Conservation (phyloP, 2,888 invertebrate species). For the Phyllotreta cruciferae region DNA sequence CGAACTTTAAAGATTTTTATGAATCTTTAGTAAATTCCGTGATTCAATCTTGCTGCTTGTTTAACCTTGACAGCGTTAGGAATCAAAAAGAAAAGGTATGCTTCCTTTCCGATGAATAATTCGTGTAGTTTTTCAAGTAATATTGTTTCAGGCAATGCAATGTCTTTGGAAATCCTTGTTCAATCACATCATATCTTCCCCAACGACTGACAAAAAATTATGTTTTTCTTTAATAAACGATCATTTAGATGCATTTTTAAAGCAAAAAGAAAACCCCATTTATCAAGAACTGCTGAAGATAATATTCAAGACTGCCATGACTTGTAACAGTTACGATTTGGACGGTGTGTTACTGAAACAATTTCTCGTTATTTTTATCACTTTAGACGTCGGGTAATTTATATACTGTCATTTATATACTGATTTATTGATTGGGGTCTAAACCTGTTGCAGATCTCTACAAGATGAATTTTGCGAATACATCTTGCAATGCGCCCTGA, state of each 20-base stretch:
- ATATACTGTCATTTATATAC: not conserved
- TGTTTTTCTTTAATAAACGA: slow-evolving; percentile 37
- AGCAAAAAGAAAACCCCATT: slow-evolving; percentile 31
- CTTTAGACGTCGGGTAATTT: slow-evolving; percentile 30
- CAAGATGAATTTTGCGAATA: not conserved
- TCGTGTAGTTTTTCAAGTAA: not conserved
- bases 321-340: slow-evolving; percentile 29
- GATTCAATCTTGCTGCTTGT: slow-evolving; percentile 45
- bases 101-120: slow-evolving; percentile 5
- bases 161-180: slow-evolving; percentile 47
- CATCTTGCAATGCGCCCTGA: too few species aligned
- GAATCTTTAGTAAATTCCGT: slow-evolving; percentile 47
- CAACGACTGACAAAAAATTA: slow-evolving; percentile 23
- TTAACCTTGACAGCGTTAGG: slow-evolving; percentile 42
- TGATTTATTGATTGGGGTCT: not conserved
- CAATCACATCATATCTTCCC: slow-evolving; percentile 35
- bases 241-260: slow-evolving; percentile 36
- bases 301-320: slow-evolving; percentile 31
- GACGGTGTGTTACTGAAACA: slow-evolving; percentile 28
- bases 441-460: not conserved
- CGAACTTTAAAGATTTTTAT: slow-evolving; percentile 46
- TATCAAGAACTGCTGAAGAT: slow-evolving; percentile 31
- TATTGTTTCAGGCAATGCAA: slow-evolving; percentile 40
- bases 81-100: slow-evolving; percentile 39
- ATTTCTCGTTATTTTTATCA: slow-evolving; percentile 30